Percentiles rank a stretch among this genome's conserved stretches.
phyloP scores from a whole-genome alignment of 2,888 invertebrate species.

The Leptodirus hochenwartii region DNA sequence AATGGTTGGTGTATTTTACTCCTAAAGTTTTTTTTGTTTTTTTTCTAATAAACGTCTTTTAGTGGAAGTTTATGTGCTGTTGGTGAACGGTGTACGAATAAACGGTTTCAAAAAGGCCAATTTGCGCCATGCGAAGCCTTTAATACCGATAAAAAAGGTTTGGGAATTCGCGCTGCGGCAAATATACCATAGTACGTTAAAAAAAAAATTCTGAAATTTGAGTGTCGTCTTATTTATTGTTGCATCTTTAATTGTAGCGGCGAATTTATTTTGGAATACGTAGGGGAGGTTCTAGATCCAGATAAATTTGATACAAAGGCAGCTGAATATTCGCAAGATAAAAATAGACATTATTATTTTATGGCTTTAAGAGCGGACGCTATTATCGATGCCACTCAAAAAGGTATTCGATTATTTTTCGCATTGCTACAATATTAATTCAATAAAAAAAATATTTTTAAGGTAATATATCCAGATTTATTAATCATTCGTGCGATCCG shows the following conservation, averaged over 20 bases:
- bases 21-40: not conserved
- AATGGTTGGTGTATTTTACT: conserved; percentile 48
- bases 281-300: conserved; percentile 89
- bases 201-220: conserved; percentile 9
- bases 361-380: conserved; percentile 90
- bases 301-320: conserved; percentile 79
- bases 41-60: conserved; percentile 14
- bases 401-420: conserved; percentile 29
- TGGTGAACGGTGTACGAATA: conserved; percentile 82
- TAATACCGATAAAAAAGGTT: conserved; percentile 86
- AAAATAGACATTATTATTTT: conserved; percentile 89
- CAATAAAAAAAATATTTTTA: conserved; percentile 5
- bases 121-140: conserved; percentile 77
- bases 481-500: conserved; percentile 98
- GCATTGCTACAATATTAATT: conserved; percentile 7
- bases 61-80: conserved; percentile 84
- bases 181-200: conserved; percentile 51
- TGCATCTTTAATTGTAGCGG: conserved; percentile 74
- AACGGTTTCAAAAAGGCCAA: conserved; percentile 75
- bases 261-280: conserved; percentile 94
- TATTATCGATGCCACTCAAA: conserved; percentile 89
- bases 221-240: conserved; percentile 83
- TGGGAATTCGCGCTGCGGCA: conserved; percentile 66
- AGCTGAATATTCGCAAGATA: conserved; percentile 74
- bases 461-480: conserved; percentile 88